phyloP scores from a whole-genome alignment of 2,113 vertebrate genomes.

The Sturnira hondurensis region DNA sequence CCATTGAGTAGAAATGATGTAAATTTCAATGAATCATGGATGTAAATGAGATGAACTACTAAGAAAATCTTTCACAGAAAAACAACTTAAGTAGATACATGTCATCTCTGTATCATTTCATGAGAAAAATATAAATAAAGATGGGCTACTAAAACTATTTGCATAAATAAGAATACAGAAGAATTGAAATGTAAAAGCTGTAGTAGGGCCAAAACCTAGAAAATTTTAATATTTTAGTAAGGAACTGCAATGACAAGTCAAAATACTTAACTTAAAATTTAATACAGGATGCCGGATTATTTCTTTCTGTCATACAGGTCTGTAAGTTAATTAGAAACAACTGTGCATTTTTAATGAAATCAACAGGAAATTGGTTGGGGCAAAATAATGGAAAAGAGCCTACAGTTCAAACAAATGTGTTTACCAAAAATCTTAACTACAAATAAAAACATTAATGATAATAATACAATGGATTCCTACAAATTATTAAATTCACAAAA shows the following conservation, averaged over 20 bases:
- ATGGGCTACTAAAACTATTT: not conserved
- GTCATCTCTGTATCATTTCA: not conserved
- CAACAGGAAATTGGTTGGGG: not conserved
- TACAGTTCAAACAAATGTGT: not conserved
- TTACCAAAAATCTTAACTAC: not conserved
- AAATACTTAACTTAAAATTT: slow-evolving; percentile 12
- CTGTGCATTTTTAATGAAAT: not conserved
- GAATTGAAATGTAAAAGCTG: not conserved
- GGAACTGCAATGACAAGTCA: not conserved
- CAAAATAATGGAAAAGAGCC: not conserved
- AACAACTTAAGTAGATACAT: not conserved
- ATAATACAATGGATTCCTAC: not conserved
- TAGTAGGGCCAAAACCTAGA: not conserved
- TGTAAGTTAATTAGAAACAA: not conserved
- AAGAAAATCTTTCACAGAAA: not conserved
- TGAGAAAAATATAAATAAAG: slow-evolving; percentile 12
- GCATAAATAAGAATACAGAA: slow-evolving; percentile 6
- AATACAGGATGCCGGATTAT: not conserved
- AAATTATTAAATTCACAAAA: not conserved
- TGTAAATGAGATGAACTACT: not conserved
- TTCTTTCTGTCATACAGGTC: not conserved
- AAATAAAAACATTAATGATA: not conserved
- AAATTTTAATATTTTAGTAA: slow-evolving; percentile 20
- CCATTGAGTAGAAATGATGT: not conserved
- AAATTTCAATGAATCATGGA: not conserved